Evolutionary conservation across 2,113 vertebrate species (phyloP).

Genomic region (Notiomystis cincta): DNA sequence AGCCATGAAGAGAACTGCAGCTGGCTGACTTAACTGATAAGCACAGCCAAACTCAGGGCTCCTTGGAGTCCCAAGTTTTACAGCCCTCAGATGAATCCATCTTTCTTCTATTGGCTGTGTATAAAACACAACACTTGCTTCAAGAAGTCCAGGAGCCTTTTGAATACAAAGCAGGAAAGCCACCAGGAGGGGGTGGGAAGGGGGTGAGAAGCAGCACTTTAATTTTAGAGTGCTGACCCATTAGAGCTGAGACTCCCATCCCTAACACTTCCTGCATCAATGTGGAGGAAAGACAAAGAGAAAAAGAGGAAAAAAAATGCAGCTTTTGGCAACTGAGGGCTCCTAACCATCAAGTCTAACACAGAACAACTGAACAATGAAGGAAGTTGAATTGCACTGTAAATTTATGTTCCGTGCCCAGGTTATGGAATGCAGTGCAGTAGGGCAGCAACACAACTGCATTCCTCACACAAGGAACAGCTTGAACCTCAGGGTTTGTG

Average conservation of each 20-base stretch:
- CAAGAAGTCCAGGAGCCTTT: background rate
- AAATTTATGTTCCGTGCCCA: conserved; percentile 36
- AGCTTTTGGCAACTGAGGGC: background rate
- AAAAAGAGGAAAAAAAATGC: background rate
- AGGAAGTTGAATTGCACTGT: conserved; percentile 5
- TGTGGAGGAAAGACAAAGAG: background rate
- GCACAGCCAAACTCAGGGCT: background rate
- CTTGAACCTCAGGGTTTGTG: conserved; percentile 20
- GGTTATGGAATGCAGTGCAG: conserved; percentile 33
- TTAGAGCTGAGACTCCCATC: background rate
- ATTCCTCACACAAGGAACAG: conserved; percentile 18
- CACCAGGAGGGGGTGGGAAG: background rate
- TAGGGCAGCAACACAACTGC: conserved; percentile 23
- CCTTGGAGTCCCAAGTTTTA: background rate
- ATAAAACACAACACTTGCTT: conserved; percentile 18
- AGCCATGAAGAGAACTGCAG: background rate
- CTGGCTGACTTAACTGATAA: background rate
- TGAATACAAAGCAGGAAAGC: background rate
- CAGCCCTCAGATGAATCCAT: background rate
- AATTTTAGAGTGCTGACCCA: background rate
- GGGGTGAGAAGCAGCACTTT: background rate
- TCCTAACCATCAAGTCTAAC: background rate
- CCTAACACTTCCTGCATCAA: background rate
- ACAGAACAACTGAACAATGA: conserved; percentile 33
- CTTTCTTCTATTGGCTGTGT: background rate